A percentile compares a stretch with the other conserved stretches of the same genome.
Evolutionary conservation across 2,888 invertebrate genomes (phyloP).

Genomic region (Aradus depressus): DNA sequence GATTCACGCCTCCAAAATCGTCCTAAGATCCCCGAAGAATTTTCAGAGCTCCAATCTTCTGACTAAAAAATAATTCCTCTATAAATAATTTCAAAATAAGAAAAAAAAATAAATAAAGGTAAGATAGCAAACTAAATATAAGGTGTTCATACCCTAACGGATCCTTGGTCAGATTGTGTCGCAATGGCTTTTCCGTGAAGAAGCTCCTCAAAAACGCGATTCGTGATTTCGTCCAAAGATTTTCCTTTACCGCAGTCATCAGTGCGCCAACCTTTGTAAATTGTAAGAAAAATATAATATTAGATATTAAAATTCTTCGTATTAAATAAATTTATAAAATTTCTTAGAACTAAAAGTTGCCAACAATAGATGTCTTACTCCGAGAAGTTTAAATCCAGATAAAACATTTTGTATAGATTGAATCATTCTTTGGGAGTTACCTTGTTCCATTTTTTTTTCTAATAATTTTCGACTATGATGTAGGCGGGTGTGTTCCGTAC

Average conservation of each 20-base stretch:
- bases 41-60: slow-evolving; percentile 61
- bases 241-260: slow-evolving; percentile 31
- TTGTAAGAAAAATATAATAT: background rate
- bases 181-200: slow-evolving; percentile 48
- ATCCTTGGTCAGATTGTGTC: slow-evolving; percentile 42
- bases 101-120: slow-evolving; percentile 13
- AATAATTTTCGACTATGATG: too few species aligned
- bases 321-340: background rate
- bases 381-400: too few species aligned
- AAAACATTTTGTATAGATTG: too few species aligned
- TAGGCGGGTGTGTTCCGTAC: too few species aligned
- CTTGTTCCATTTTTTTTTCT: too few species aligned
- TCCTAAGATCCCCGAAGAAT: slow-evolving; percentile 55
- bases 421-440: too few species aligned
- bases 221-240: slow-evolving; percentile 59
- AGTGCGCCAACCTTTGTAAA: slow-evolving; percentile 26
- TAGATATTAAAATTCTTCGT: background rate
- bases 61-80: slow-evolving; percentile 41
- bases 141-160: slow-evolving; percentile 42
- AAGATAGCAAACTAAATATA: slow-evolving; percentile 15
- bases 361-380: too few species aligned
- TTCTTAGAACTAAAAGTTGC: too few species aligned
- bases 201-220: slow-evolving; percentile 63
- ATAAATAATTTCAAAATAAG: too few species aligned
- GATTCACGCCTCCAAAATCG: slow-evolving; percentile 53